These are phyloP conservation scores for Lomographa bimaculata DNA, from an alignment of 2,888 invertebrate species.

Conservation along the genomic window DNA sequence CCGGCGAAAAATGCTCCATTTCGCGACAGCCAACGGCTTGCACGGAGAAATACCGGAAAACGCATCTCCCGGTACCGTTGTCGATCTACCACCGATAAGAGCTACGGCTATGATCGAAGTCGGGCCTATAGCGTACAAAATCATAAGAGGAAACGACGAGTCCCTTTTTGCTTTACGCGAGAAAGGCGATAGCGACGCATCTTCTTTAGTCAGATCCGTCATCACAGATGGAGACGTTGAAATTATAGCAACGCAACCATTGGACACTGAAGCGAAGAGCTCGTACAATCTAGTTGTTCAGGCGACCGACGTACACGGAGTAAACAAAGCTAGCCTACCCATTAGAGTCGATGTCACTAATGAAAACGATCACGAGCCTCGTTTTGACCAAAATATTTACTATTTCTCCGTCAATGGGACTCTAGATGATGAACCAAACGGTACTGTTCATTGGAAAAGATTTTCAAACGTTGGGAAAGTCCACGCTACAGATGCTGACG, in stretches of 20 bases:
- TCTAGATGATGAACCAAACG: slow-evolving; percentile 83
- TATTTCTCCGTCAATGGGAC: slow-evolving; percentile 89
- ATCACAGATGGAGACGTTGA: slow-evolving; percentile 87
- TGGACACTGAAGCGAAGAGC: slow-evolving; percentile 91
- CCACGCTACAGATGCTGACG: slow-evolving; percentile 94
- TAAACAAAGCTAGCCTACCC: slow-evolving; percentile 92
- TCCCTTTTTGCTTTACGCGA: slow-evolving; percentile 89
- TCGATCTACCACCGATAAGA: slow-evolving; percentile 88
- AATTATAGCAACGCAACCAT: slow-evolving; percentile 88
- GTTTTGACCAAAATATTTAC: slow-evolving; percentile 91
- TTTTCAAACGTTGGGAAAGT: slow-evolving; percentile 94
- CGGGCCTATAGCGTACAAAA: slow-evolving; percentile 90
- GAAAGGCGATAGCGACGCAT: slow-evolving; percentile 69
- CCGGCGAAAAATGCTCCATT: slow-evolving; percentile 91
- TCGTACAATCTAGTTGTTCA: slow-evolving; percentile 90
- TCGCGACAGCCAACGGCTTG: slow-evolving; percentile 85
- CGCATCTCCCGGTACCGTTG: slow-evolving; percentile 87
- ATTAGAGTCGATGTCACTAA: slow-evolving; percentile 90
- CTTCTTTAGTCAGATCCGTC: slow-evolving; percentile 76
- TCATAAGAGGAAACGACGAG: slow-evolving; percentile 90
- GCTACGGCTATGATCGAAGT: slow-evolving; percentile 87
- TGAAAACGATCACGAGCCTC: slow-evolving; percentile 96
- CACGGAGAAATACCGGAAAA: slow-evolving; percentile 91
- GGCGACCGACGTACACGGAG: slow-evolving; percentile 90
- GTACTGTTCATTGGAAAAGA: slow-evolving; percentile 87